These are phyloP conservation scores for Hydrozoanthus tunicans DNA, from an alignment of 64 coral and sea anemone species.

Conservation along the genomic window DNA sequence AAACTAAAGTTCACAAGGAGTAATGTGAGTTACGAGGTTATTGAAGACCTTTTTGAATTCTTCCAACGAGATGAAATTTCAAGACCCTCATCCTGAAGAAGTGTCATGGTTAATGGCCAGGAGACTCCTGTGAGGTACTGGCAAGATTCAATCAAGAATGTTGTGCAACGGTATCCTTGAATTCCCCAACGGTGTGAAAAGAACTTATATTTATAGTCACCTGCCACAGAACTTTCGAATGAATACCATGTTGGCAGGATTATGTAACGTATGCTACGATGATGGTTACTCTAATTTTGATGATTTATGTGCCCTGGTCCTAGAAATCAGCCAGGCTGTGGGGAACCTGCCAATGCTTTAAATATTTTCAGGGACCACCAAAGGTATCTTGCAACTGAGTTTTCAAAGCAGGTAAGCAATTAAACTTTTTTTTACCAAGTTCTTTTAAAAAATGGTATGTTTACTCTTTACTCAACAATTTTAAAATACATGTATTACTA, in stretches of 20 bases:
- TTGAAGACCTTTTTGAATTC: neutral
- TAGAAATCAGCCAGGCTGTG: neutral
- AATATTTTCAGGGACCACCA: neutral
- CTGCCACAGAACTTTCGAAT: neutral
- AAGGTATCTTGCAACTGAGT: constrained; percentile 11
- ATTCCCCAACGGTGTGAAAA: too few relatives aligned
- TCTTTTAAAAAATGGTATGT: too few relatives aligned
- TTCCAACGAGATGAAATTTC: neutral
- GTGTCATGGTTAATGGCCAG: neutral
- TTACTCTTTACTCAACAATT: too few relatives aligned
- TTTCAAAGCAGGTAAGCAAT: neutral
- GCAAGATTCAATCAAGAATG: neutral
- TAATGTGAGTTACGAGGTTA: neutral
- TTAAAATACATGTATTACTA: too few relatives aligned
- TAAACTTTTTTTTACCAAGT: neutral
- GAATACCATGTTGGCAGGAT: constrained; percentile 11
- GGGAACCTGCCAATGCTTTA: neutral
- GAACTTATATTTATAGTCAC: too few relatives aligned
- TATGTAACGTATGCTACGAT: neutral
- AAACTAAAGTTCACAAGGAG: neutral
- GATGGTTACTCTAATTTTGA: neutral
- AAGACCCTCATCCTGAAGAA: neutral
- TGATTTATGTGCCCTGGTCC: neutral
- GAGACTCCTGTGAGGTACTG: neutral
- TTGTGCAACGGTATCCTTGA: neutral